Base-by-base conservation (phyloP, 2,888 invertebrate species). In the Lissocephala sabroskyi region DNA sequence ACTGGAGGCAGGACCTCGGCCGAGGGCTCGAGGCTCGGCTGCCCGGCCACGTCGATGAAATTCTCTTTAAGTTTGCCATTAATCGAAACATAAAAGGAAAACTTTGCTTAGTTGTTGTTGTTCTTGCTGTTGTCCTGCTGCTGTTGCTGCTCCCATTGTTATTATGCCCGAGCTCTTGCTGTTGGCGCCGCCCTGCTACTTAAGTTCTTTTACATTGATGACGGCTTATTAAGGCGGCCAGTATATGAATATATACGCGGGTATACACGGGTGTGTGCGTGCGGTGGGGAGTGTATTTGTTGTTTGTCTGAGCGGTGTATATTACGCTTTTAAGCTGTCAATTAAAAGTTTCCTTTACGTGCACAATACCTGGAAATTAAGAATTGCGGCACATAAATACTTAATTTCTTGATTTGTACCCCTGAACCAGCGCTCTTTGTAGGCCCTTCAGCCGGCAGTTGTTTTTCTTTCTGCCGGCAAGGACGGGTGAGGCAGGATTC, bases 301-400 rank as follows among this genome's bases (percentile, higher is more conserved):
- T 41, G 56, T 36, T 43, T 41, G 57, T 46, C 43, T 45, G 54
- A 39, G 49, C 35, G 39, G 48, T 49, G 45, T 50, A 48, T 48
- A 60, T 65, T 64, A 66, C 61, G 58, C 62, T 56, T 70, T 71
- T 61, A 75, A 71, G 65, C 68, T 71, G 66, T 43, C 60, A 74
- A 77, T 75, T 71, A 75, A 65, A 71, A 74, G 76, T 70, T 74
- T 75, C 49, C 10, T 30, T 41, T 28, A 35, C 51, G 29, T 40
- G 23, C 44, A 33, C 23, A 37, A n/a, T 37, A 37, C 18, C 37
- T 19, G 37, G n/a, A 37, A 37, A 19, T 23, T 37, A 37, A 16
- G 37, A 58, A 60, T 57, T 56, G 40, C 19, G 32, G 33, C 45
- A 56, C 53, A 56, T 64, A 67, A 58, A 71, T 70, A 58, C 60